These are phyloP conservation scores for Anastatus disparis DNA, from an alignment of 1,140 invertebrate species.

Conservation along the genomic window DNA sequence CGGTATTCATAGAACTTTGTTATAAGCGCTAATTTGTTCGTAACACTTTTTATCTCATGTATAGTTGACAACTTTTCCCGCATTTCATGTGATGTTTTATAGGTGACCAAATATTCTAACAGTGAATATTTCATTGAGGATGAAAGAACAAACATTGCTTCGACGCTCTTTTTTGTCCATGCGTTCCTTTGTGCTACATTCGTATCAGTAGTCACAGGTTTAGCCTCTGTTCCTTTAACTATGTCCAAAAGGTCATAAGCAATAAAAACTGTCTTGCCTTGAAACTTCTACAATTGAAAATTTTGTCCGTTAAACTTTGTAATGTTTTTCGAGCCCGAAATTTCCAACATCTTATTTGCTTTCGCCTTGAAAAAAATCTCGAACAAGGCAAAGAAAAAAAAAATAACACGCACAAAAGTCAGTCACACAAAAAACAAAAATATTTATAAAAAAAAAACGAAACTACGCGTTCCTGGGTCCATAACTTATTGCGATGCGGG, in stretches of 20 bases:
- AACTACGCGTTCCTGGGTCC: too few relatives aligned
- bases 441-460: too few relatives aligned
- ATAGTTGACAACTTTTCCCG: not conserved
- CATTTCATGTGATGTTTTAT: not conserved
- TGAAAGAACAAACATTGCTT: slow-evolving; percentile 17
- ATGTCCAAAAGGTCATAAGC: not conserved
- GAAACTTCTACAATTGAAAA: too few relatives aligned
- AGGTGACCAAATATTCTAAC: slow-evolving; percentile 3
- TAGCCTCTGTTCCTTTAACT: not conserved
- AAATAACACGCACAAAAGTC: too few relatives aligned
- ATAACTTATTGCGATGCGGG: too few relatives aligned
- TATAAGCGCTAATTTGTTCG: slow-evolving; percentile 5
- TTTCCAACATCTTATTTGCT: too few relatives aligned
- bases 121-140: not conserved
- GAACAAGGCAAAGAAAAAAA: too few relatives aligned
- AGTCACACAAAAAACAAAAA: too few relatives aligned
- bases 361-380: too few relatives aligned
- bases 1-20: too few relatives aligned
- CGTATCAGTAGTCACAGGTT: not conserved
- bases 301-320: too few relatives aligned
- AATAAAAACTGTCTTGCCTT: not conserved
- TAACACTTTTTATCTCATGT: not conserved
- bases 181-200: not conserved
- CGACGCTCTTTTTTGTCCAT: not conserved
- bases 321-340: slow-evolving; percentile 30